A percentile compares a stretch with the other conserved stretches of the same genome.
phyloP scores from a whole-genome alignment of 35 echinoderm and acorn worm species.

The Amphiura filiformis region DNA sequence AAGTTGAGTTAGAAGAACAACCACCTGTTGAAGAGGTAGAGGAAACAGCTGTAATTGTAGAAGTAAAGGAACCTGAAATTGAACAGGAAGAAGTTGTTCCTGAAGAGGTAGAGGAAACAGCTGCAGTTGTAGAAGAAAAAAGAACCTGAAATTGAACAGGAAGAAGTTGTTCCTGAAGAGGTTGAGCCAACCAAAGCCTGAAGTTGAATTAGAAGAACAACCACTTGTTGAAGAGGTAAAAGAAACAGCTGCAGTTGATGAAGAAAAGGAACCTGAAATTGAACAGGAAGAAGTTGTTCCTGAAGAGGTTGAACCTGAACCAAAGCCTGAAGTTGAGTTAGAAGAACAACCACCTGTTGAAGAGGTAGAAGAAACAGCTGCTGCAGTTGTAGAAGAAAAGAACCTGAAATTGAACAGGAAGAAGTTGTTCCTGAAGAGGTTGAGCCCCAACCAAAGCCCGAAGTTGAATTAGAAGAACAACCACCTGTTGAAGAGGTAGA shows the following conservation, averaged over 20 bases:
- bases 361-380: background rate
- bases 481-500: background rate
- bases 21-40: background rate
- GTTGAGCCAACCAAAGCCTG: background rate
- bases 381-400: background rate
- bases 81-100: background rate
- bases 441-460: constrained; percentile 20
- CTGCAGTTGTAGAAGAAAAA: background rate
- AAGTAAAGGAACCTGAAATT: background rate
- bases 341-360: constrained; percentile 43
- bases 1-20: background rate
- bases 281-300: constrained; percentile 14
- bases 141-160: background rate
- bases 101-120: background rate
- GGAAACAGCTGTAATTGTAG: background rate
- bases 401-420: background rate
- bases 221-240: constrained; percentile 29
- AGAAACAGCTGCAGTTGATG: background rate
- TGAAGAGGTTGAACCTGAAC: background rate
- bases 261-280: background rate
- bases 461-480: background rate
- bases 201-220: constrained; percentile 18
- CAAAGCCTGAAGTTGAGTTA: constrained; percentile 2
- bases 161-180: constrained; percentile 26
- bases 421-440: background rate